These are phyloP conservation scores for Propithecus deckenii DNA, from an alignment of 2,797 vertebrate genomes.

Conservation along the genomic window DNA sequence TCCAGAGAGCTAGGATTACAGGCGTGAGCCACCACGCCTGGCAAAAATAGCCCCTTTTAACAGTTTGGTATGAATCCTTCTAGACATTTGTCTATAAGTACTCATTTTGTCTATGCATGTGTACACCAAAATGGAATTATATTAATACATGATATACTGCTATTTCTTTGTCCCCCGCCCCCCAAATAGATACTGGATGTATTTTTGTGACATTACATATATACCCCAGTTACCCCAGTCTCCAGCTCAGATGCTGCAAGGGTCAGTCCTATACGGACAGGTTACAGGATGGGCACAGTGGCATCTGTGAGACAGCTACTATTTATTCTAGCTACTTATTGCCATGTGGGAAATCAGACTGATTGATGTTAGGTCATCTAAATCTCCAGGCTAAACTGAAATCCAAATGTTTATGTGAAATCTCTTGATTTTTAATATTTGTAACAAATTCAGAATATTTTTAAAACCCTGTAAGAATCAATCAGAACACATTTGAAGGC, in stretches of 20 bases:
- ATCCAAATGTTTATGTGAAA: background rate
- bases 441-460: background rate
- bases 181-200: background rate
- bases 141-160: background rate
- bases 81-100: background rate
- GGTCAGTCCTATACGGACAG: background rate
- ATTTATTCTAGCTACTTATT: background rate
- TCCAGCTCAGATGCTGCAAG: background rate
- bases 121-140: background rate
- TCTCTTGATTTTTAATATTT: slow-evolving; percentile 15
- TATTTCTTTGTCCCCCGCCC: background rate
- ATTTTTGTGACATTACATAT: background rate
- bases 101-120: too few species aligned
- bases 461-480: background rate
- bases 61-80: background rate
- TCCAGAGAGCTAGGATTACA: too few species aligned
- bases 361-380: background rate
- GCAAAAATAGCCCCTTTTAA: background rate
- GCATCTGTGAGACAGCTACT: background rate
- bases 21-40: too few species aligned
- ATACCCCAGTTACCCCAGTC: background rate
- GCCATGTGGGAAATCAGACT: background rate
- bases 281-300: background rate
- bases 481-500: background rate
- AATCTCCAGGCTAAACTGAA: background rate